Percentiles rank a stretch among this genome's conserved stretches.
These are phyloP conservation scores for Diadema setosum DNA, from an alignment of 35 echinoderm and acorn worm species.

Conservation along the genomic window DNA sequence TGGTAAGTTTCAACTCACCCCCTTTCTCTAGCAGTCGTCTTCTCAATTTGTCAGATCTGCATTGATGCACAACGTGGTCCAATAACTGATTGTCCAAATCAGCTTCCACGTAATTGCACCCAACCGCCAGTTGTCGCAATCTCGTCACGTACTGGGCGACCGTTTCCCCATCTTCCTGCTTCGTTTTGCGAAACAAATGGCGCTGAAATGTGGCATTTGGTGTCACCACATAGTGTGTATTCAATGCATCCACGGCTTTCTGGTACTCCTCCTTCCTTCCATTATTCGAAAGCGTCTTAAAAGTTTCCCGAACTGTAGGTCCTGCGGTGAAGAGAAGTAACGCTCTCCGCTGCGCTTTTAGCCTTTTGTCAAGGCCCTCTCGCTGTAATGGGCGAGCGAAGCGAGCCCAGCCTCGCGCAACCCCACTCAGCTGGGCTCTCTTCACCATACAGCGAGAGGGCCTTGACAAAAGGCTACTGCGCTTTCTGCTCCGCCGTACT, in stretches of 20 bases:
- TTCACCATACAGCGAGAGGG: too few species aligned
- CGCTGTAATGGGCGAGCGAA: too few species aligned
- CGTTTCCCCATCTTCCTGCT: not conserved
- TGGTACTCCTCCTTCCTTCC: not conserved
- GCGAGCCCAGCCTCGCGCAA: too few species aligned
- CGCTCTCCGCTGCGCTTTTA: conserved; percentile 1
- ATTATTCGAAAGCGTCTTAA: not conserved
- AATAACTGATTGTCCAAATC: not conserved
- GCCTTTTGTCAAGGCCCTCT: too few species aligned
- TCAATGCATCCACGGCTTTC: not conserved
- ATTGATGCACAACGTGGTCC: not conserved
- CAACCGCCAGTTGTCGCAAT: not conserved
- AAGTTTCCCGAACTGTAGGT: not conserved
- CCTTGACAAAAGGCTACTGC: too few species aligned
- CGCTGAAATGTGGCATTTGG: not conserved
- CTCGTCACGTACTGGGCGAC: not conserved
- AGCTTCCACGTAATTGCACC: not conserved
- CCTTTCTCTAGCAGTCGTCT: not conserved
- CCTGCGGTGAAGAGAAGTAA: not conserved
- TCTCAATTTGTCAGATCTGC: not conserved
- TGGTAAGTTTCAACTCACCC: not conserved
- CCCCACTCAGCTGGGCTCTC: too few species aligned
- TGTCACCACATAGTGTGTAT: not conserved
- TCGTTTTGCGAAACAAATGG: too few species aligned
- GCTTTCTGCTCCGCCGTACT: not conserved